phyloP scores from a whole-genome alignment of 2,113 vertebrate genomes.

The Sminthopsis crassicaudata region DNA sequence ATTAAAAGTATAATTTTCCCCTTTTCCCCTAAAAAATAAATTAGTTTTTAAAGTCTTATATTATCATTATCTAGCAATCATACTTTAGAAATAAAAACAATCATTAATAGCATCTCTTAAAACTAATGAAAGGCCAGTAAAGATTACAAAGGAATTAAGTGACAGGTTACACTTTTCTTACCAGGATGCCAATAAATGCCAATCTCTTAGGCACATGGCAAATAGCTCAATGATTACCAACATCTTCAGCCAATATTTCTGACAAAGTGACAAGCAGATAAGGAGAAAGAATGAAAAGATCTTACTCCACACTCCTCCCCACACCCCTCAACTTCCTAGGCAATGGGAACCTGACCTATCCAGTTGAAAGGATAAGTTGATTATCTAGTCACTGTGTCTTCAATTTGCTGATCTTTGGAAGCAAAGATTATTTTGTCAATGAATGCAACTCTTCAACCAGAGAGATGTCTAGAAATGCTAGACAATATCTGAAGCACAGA shows the following conservation, averaged over 20 bases:
- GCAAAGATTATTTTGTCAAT: neutral
- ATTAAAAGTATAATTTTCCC: neutral
- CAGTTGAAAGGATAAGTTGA: neutral
- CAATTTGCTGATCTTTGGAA: conserved; percentile 20
- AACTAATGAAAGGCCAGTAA: neutral
- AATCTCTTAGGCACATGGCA: neutral
- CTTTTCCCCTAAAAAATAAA: neutral
- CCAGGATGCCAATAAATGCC: conserved; percentile 30
- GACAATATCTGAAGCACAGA: neutral
- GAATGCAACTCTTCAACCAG: neutral
- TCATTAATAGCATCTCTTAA: neutral
- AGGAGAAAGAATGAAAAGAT: conserved; percentile 21
- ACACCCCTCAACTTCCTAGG: neutral
- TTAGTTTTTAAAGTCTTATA: neutral
- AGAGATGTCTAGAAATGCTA: neutral
- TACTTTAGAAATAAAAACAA: neutral
- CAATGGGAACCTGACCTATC: neutral
- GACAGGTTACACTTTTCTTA: neutral
- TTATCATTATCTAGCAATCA: neutral
- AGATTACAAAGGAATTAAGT: neutral
- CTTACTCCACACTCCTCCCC: neutral
- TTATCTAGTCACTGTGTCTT: neutral
- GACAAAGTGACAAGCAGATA: conserved; percentile 33
- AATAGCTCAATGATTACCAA: conserved; percentile 18
- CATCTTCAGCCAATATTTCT: conserved; percentile 23